phyloP scores from a whole-genome alignment of 2,888 invertebrate genomes.

The Nymphalis c-album region DNA sequence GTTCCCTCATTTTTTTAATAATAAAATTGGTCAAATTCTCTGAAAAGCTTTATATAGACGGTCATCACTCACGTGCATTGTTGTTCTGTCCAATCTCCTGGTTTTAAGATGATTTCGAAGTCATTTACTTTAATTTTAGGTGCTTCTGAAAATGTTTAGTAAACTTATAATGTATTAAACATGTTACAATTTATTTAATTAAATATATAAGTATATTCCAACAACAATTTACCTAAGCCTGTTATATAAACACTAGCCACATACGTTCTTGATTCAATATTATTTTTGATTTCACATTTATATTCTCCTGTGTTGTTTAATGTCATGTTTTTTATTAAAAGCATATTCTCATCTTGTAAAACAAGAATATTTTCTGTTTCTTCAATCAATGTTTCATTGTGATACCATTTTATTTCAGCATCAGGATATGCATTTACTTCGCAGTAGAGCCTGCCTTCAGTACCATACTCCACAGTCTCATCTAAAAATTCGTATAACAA shows the following conservation, averaged over 20 bases:
- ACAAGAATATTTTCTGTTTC: conserved; percentile 44
- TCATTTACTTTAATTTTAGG: conserved; percentile 51
- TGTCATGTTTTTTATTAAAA: conserved; percentile 60
- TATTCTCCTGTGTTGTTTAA: conserved; percentile 58
- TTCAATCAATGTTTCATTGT: conserved; percentile 53
- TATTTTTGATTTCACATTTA: conserved; percentile 56
- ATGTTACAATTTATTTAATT: background rate
- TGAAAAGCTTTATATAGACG: background rate
- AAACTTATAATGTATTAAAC: background rate
- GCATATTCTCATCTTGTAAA: conserved; percentile 45
- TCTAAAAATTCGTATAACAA: conserved; percentile 45
- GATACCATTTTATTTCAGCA: conserved; percentile 59
- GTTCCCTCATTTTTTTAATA: too few species aligned
- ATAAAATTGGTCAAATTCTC: too few species aligned
- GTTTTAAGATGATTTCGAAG: conserved; percentile 47
- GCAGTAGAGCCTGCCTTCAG: conserved; percentile 56
- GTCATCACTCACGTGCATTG: conserved; percentile 58
- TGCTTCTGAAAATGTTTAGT: conserved; percentile 47
- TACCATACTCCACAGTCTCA: conserved; percentile 56
- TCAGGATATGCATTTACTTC: conserved; percentile 64
- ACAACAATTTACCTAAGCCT: conserved; percentile 58
- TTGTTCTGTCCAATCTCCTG: conserved; percentile 51
- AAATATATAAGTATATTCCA: background rate
- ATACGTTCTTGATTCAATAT: conserved; percentile 44
- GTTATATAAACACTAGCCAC: conserved; percentile 53